phyloP scores from a whole-genome alignment of 2,888 invertebrate genomes.

The Selenia dentaria region DNA sequence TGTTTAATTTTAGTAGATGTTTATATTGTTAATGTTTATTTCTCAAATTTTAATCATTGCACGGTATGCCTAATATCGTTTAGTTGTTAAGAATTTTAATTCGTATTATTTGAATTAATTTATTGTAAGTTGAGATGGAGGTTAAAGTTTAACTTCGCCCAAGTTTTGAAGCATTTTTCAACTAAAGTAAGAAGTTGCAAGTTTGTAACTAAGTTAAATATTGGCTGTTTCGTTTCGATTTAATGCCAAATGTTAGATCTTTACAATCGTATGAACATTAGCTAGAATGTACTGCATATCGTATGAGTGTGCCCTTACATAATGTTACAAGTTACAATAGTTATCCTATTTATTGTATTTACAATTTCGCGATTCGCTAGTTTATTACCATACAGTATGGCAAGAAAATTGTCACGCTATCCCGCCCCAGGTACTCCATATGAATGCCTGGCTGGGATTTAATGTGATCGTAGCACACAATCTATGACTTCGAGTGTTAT shows the following conservation, averaged over 20 bases:
- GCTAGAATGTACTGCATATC: conserved; percentile 28
- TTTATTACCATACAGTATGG: no score
- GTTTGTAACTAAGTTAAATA: neutral
- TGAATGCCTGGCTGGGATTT: no score
- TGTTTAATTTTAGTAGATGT: conserved; percentile 25
- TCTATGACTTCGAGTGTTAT: no score
- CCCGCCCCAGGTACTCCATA: no score
- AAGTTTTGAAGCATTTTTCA: no score
- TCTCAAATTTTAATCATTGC: conserved; percentile 34
- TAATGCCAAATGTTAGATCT: conserved; percentile 65
- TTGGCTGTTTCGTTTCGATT: conserved; percentile 36
- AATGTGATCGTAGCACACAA: no score
- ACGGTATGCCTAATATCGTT: conserved; percentile 33
- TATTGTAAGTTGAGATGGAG: conserved; percentile 26
- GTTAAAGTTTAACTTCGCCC: no score
- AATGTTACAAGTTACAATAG: conserved; percentile 23
- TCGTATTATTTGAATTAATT: conserved; percentile 38
- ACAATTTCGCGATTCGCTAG: no score
- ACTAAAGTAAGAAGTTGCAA: no score
- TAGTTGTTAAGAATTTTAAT: conserved; percentile 39
- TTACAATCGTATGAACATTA: conserved; percentile 25
- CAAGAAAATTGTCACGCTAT: no score
- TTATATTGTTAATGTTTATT: conserved; percentile 41
- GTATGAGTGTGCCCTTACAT: conserved; percentile 23
- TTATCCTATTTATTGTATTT: conserved; percentile 17